Evolutionary conservation across 1,140 invertebrate genomes (phyloP).

Genomic region (Drosophila seguyi): DNA sequence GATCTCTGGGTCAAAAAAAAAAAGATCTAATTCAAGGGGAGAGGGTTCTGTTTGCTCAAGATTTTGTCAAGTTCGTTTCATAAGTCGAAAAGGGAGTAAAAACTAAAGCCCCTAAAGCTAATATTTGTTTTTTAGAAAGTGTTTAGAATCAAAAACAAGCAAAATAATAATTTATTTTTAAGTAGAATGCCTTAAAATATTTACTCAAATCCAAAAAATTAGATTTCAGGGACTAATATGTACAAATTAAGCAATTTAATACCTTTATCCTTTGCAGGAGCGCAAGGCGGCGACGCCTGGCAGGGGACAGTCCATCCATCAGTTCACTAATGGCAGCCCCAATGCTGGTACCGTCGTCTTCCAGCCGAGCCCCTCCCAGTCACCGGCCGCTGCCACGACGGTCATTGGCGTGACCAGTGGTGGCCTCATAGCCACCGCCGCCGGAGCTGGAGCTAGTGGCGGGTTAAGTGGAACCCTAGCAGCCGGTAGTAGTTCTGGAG

Average conservation of each 20-base stretch:
- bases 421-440: conserved; percentile 68
- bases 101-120: not conserved
- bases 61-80: not conserved
- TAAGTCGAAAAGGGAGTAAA: not conserved
- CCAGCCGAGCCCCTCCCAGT: conserved; percentile 85
- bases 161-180: too few relatives aligned
- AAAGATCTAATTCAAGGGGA: not conserved
- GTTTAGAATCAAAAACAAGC: not conserved
- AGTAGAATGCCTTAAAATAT: too few relatives aligned
- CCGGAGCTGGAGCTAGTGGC: conserved; percentile 25
- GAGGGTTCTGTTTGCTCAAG: not conserved
- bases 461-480: conserved; percentile 15
- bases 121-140: not conserved
- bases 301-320: conserved; percentile 84
- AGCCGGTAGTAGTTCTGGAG: conserved; percentile 32
- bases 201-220: too few relatives aligned
- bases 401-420: conserved; percentile 84
- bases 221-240: not conserved
- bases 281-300: conserved; percentile 85
- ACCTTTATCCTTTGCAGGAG: conserved; percentile 45
- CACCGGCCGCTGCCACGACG: conserved; percentile 83
- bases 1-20: conserved; percentile 4
- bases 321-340: conserved; percentile 84
- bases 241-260: not conserved
- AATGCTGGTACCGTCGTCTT: conserved; percentile 85